Percentiles rank a stretch among this genome's conserved stretches.
Evolutionary conservation across 2,888 invertebrate genomes (phyloP).

Genomic region (Eristalis tenax): DNA sequence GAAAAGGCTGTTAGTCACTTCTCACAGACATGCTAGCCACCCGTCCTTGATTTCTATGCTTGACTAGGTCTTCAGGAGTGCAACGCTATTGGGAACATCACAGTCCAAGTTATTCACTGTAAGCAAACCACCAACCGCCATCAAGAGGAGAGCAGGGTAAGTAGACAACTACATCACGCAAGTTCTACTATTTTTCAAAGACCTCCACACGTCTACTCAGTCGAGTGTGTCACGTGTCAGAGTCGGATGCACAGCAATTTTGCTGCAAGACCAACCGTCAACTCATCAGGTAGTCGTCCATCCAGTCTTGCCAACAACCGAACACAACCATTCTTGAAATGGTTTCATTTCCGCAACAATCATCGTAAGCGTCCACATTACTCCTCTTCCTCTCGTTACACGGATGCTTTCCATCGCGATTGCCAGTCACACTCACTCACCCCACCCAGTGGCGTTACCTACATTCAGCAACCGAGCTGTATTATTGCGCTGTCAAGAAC

Average conservation of each 20-base stretch:
- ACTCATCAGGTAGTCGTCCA: background rate
- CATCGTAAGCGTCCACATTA: background rate
- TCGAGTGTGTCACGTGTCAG: background rate
- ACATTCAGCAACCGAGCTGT: slow-evolving; percentile 30
- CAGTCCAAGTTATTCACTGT: too few relatives aligned
- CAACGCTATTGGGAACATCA: too few relatives aligned
- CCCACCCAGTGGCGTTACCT: background rate
- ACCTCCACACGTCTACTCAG: background rate
- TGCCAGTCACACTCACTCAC: slow-evolving; percentile 26
- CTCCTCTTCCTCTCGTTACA: background rate
- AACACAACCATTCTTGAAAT: background rate
- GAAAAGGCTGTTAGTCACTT: too few relatives aligned
- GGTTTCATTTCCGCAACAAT: background rate
- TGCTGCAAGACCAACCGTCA: background rate
- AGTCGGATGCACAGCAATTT: background rate
- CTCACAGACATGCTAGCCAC: too few relatives aligned
- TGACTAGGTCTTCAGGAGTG: too few relatives aligned
- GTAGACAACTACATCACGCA: too few relatives aligned
- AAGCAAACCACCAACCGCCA: too few relatives aligned
- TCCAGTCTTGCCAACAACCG: background rate
- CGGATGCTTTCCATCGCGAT: slow-evolving; percentile 19
- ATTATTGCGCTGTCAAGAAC: slow-evolving; percentile 40
- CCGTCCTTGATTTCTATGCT: too few relatives aligned
- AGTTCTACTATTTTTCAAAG: too few relatives aligned
- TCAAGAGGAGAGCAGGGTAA: too few relatives aligned